Evolutionary conservation across 2,888 invertebrate genomes (phyloP), one percentile per base, ranked within the genome.

Genomic region (Spodoptera littoralis): DNA sequence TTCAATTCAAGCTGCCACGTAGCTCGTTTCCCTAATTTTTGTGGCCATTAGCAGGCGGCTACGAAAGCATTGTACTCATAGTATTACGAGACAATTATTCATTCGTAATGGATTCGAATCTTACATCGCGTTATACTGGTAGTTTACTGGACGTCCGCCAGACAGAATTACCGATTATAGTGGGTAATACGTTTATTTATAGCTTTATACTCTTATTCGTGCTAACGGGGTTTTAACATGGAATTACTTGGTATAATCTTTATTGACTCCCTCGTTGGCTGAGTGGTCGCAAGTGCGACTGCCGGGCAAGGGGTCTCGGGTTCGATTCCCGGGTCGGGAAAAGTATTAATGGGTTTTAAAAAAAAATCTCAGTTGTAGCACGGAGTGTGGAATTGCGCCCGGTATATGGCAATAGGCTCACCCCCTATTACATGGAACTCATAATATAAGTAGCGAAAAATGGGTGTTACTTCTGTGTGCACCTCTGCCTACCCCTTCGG

Each of bases 61-160:
- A 56, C 63, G 57, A 61, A 72, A 74, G 68, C 60, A 64, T 67
- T 70, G 24, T 36, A 36, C 36, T 36, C 36, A 2, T 54, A 63
- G 49, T 64, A 54, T 74, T 53, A 36, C 59, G 56, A 76, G 77
- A 83, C 83, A 81, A 71, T 84, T 84, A 80, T 83, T 84, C 82
- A 84, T 76, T 76, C 65, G 76, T 79, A 84, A 84, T 83, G 83
- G 80, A 80, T 76, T 82, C 75, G 76, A 79, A 73, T 81, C 79
- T 79, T 80, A 70, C 70, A 72, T 72, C 70, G 75, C 59, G 68
- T 77, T 77, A 69, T 75, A 65, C 76, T 57, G 59, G 79, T 64
- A 65, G 54, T 70, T 70, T 61, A 75, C 65, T 76, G 74, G 73
- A 76, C 48, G 48, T 60, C 63, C 56, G 76, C 65, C 75, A 75